Evolutionary conservation across 2,888 invertebrate genomes (phyloP).

Genomic region (Chrysolina oricalcia): DNA sequence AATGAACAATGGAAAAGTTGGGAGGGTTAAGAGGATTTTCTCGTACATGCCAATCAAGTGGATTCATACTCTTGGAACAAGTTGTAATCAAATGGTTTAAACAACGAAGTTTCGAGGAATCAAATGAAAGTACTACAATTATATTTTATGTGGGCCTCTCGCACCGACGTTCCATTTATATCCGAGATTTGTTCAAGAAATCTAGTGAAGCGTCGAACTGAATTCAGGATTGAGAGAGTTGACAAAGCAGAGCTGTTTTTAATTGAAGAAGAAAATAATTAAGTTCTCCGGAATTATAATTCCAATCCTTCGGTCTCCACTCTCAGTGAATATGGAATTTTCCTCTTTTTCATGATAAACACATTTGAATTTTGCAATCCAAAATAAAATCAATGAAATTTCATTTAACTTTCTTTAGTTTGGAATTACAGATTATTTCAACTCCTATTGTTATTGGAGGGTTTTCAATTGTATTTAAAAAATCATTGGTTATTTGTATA

Average conservation of each 20-base stretch:
- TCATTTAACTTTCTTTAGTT: too few species aligned
- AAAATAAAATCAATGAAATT: too few species aligned
- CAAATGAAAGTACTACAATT: background rate
- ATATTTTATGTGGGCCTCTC: background rate
- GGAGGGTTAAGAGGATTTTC: background rate
- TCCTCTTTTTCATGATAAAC: background rate
- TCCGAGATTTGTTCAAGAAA: slow-evolving; percentile 2
- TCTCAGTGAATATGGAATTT: background rate
- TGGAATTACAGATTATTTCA: too few species aligned
- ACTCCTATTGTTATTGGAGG: too few species aligned
- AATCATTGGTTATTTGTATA: too few species aligned
- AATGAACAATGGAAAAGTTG: background rate
- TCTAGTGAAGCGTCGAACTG: slow-evolving; percentile 30
- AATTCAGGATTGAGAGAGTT: slow-evolving; percentile 40
- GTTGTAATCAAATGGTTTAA: background rate
- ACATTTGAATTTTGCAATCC: too few species aligned
- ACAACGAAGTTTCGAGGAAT: background rate
- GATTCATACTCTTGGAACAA: background rate
- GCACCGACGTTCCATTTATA: background rate
- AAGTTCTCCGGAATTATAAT: slow-evolving; percentile 28
- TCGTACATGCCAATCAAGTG: background rate
- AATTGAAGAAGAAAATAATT: slow-evolving; percentile 42
- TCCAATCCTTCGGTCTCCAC: background rate
- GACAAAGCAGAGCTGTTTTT: slow-evolving; percentile 36
- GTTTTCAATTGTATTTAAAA: too few species aligned